Percentiles rank a stretch among this genome's conserved stretches.
Conservation (phyloP, 2,113 vertebrate species). For the Phoxinus phoxinus region DNA sequence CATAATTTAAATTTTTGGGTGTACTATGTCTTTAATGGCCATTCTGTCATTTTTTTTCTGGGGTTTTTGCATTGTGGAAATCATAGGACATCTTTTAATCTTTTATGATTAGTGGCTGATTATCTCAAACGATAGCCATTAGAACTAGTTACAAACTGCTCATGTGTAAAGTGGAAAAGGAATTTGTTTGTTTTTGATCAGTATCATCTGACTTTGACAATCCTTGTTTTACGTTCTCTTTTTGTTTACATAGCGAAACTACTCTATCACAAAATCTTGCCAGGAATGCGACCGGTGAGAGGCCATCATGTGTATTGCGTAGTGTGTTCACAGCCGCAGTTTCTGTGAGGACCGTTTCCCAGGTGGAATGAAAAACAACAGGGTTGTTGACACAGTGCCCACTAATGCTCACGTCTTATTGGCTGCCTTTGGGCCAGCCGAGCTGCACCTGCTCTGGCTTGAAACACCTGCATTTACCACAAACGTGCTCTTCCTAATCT, state of each 20-base stretch:
- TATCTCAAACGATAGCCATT: background rate
- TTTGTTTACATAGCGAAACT: background rate
- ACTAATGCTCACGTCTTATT: slow-evolving; percentile 7
- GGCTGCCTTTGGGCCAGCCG: slow-evolving; percentile 14
- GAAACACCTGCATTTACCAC: slow-evolving; percentile 35
- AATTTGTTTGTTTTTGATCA: background rate
- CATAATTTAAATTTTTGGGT: too few relatives aligned
- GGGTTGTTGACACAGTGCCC: slow-evolving; percentile 17
- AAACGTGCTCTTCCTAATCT: slow-evolving; percentile 6
- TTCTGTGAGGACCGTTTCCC: background rate
- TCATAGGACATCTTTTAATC: background rate
- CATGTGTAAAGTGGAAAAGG: background rate
- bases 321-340: background rate
- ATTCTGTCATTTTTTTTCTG: background rate
- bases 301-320: background rate
- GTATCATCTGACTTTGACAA: background rate
- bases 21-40: too few relatives aligned
- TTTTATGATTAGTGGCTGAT: background rate
- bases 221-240: background rate
- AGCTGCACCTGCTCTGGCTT: slow-evolving; percentile 40
- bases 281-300: slow-evolving; percentile 9
- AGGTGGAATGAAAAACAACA: slow-evolving; percentile 43
- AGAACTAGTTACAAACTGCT: background rate
- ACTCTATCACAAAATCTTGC: background rate
- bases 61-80: background rate